Percentiles rank a stretch among this genome's conserved stretches.
These are phyloP conservation scores for Cephus nigrinus DNA, from an alignment of 2,888 invertebrate species.

Conservation along the genomic window DNA sequence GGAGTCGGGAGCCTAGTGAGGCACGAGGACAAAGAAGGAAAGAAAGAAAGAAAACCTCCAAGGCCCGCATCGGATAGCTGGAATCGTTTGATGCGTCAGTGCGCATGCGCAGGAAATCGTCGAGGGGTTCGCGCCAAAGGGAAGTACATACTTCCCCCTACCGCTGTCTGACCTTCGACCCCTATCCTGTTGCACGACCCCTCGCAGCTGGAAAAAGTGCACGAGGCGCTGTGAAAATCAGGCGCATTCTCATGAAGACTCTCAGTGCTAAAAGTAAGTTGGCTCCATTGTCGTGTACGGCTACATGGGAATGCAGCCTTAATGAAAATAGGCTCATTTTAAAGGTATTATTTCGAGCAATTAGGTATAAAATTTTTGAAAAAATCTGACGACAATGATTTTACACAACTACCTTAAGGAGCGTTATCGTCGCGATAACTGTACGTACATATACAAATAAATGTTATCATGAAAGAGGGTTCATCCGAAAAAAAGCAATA, in stretches of 20 bases:
- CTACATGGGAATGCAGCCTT: not conserved
- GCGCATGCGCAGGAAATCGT: not conserved
- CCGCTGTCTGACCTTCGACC: not conserved
- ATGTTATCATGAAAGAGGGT: too few relatives aligned
- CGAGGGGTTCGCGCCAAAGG: not conserved
- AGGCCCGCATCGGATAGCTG: not conserved
- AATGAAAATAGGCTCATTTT: too few relatives aligned
- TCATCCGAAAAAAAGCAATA: not conserved
- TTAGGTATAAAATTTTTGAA: too few relatives aligned
- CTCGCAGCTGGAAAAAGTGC: not conserved
- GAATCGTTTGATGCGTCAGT: not conserved
- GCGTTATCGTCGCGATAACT: not conserved
- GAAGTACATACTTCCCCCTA: not conserved
- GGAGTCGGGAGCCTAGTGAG: not conserved
- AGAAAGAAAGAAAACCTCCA: not conserved
- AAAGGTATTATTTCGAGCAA: too few relatives aligned
- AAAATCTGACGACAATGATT: too few relatives aligned
- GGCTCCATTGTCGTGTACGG: not conserved
- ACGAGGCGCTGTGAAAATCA: not conserved
- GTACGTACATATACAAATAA: too few relatives aligned
- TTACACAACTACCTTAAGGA: not conserved
- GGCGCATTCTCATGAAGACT: not conserved
- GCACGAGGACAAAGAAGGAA: not conserved
- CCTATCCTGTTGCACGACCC: not conserved
- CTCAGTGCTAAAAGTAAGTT: not conserved